Evolutionary conservation across 2,113 vertebrate species (phyloP), one percentile per base, ranked within the genome.

Genomic region (Solea solea): DNA sequence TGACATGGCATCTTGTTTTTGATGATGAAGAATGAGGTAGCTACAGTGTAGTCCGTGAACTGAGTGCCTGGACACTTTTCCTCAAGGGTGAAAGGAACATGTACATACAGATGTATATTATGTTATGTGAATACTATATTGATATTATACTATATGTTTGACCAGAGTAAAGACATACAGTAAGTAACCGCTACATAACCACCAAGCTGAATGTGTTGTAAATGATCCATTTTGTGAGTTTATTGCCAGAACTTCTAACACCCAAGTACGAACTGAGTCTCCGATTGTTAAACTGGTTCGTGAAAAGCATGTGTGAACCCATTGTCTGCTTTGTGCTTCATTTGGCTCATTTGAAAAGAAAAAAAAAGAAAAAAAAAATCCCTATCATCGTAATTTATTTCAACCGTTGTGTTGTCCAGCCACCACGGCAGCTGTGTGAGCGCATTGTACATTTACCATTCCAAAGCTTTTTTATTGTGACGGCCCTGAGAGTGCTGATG

Each of bases 51-150:
- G 58, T 71, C 68, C 52, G 78, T 46, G 69, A 81, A 80, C 67
- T 74, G 54, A 91, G 91, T 93, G 91, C 93, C 90, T 92, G 90
- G 90, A 91, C 84, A 86, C 77, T 89, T 87, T 83, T 81, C 81
- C 64, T 78, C 1, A 61, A 68, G 39, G 82, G 60, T 81, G 61
- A 64, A 89, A 79, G 79, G 78, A 89, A 62, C 74, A 71, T 93
- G 91, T 89, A 90, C 83, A 94, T 93, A 94, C 87, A 90, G 88
- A 86, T 94, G 92, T 94, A 94, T 91, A 93, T 92, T 92, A 89
- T 86, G 87, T 92, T 76, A 76, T 93, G 91, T 93, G 90, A 94
- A 94, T 93, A 94, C 66, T 90, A 70, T 94, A 91, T 94, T 92
- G 93, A 93, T 93, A 94, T 87, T 91, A 85, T 80, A 65, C 85